phyloP scores from a whole-genome alignment of 2,888 invertebrate genomes.

The Strigamia crassipes region DNA sequence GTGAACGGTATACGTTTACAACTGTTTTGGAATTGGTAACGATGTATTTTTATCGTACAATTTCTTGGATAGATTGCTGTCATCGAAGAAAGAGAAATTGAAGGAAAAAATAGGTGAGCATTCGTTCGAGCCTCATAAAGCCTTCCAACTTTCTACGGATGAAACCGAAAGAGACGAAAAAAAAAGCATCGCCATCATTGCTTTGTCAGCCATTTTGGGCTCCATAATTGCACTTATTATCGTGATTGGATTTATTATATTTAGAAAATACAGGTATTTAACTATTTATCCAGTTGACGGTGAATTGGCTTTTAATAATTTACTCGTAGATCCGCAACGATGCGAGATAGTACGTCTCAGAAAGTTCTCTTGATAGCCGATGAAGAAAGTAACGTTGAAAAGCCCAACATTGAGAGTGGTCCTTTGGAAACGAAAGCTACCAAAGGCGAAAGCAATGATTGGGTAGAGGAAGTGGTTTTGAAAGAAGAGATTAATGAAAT shows the following conservation, averaged over 20 bases:
- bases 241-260: background rate
- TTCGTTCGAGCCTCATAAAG: background rate
- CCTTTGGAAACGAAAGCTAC: background rate
- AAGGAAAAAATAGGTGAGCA: background rate
- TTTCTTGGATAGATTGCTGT: background rate
- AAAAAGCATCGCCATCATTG: background rate
- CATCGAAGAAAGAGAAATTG: background rate
- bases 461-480: too few species aligned
- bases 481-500: background rate
- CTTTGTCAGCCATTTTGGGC: background rate
- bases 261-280: conserved; percentile 10
- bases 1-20: too few species aligned
- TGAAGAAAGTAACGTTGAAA: background rate
- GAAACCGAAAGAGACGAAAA: background rate
- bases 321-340: background rate
- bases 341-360: too few species aligned
- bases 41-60: too few species aligned
- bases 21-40: too few species aligned
- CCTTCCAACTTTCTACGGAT: background rate
- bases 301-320: background rate
- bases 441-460: too few species aligned
- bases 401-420: background rate
- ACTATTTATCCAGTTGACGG: background rate
- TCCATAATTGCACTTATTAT: background rate
- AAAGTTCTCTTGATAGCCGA: background rate